These are phyloP conservation scores for Oryzaephilus surinamensis DNA, from an alignment of 1,140 invertebrate genomes.

Conservation along the genomic window DNA sequence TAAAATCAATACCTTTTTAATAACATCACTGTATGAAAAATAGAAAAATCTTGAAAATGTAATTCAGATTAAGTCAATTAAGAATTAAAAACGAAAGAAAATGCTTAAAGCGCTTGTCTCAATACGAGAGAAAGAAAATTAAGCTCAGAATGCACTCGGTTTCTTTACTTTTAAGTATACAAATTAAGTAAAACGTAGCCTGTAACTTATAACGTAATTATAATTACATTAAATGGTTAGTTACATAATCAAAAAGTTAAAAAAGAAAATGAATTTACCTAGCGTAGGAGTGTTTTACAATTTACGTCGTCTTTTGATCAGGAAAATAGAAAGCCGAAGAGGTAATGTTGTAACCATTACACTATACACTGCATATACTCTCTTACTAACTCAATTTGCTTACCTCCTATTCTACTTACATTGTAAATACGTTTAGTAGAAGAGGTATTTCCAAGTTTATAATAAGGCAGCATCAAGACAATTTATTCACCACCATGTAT, in stretches of 20 bases:
- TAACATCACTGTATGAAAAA: no score
- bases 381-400: no score
- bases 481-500: no score
- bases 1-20: no score
- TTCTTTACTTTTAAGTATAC: neutral
- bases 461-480: no score
- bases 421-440: neutral
- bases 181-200: neutral
- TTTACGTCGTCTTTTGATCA: constrained; percentile 1
- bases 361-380: no score
- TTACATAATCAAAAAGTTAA: neutral
- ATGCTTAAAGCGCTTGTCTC: no score
- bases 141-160: neutral
- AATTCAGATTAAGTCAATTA: neutral
- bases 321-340: constrained; percentile 2
- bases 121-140: no score
- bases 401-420: neutral
- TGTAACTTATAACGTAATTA: neutral
- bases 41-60: no score
- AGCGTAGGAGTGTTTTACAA: constrained; percentile 21
- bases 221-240: neutral
- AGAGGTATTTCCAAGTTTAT: no score
- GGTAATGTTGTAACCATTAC: no score
- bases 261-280: no score
- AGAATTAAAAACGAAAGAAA: neutral